A percentile compares a stretch with the other conserved stretches of the same genome.
These are phyloP conservation scores for Dromas ardeola DNA, from an alignment of 2,113 vertebrate species.

Conservation along the genomic window DNA sequence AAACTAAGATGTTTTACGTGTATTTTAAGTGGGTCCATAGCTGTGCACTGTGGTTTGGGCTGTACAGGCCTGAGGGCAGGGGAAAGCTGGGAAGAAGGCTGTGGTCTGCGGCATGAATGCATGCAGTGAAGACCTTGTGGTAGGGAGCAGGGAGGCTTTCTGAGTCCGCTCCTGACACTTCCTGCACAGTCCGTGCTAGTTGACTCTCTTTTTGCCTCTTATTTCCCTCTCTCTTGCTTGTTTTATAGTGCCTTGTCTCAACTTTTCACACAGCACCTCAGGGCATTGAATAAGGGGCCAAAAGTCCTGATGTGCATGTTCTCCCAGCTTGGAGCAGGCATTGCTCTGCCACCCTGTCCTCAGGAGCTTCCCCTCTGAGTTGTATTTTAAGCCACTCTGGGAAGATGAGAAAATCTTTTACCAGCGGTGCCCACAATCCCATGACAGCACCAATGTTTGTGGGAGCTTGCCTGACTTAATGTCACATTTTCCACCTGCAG, in stretches of 20 bases:
- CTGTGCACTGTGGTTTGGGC: rapidly evolving
- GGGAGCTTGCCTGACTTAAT: not conserved
- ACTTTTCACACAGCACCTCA: not conserved
- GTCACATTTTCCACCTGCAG: not conserved
- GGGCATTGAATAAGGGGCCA: not conserved
- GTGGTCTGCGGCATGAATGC: not conserved
- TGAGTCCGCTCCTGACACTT: not conserved
- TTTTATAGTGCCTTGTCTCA: rapidly evolving
- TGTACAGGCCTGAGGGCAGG: not conserved
- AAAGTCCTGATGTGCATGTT: not conserved
- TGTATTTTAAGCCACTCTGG: not conserved
- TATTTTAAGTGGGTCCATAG: not conserved
- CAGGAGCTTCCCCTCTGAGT: not conserved
- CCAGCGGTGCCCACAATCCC: not conserved
- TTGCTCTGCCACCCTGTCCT: not conserved
- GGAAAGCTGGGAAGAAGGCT: not conserved
- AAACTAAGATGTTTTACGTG: not conserved
- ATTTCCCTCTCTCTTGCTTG: not conserved
- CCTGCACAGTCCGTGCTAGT: rapidly evolving
- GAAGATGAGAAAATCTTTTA: not conserved
- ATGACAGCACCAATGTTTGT: too few species aligned
- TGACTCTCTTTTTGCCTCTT: not conserved
- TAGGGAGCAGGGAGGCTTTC: not conserved
- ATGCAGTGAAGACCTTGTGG: not conserved
- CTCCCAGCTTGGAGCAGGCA: not conserved